A percentile compares a stretch with the other conserved stretches of the same genome.
phyloP scores from a whole-genome alignment of 1,140 invertebrate species.

The Centruroides vittatus region DNA sequence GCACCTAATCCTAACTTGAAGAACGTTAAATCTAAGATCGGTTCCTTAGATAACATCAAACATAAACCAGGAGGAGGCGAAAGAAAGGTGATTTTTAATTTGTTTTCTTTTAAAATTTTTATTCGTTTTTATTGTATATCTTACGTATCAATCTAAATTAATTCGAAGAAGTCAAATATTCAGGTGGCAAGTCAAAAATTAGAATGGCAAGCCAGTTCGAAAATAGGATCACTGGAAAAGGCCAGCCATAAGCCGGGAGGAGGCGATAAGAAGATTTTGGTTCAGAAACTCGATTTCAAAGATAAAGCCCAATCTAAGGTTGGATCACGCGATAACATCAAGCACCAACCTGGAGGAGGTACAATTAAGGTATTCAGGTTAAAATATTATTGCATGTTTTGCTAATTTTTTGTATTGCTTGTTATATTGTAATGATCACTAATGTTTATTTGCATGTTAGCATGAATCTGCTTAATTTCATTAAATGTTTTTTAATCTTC shows the following conservation, averaged over 20 bases:
- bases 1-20: conserved; percentile 85
- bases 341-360: background rate
- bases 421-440: no score
- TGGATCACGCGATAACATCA: conserved; percentile 31
- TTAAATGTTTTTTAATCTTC: no score
- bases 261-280: conserved; percentile 65
- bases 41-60: conserved; percentile 77
- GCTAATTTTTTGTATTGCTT: no score
- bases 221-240: conserved; percentile 73
- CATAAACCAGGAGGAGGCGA: conserved; percentile 58
- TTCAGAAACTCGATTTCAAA: conserved; percentile 77
- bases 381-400: no score
- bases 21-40: conserved; percentile 82
- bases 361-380: background rate
- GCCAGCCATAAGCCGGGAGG: conserved; percentile 76
- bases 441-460: no score
- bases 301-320: conserved; percentile 75
- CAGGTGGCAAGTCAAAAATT: conserved; percentile 49
- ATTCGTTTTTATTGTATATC: no score
- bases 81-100: conserved; percentile 7
- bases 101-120: no score
- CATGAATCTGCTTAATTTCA: no score
- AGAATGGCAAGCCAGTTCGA: conserved; percentile 62
- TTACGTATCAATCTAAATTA: no score
- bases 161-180: no score